A percentile compares a stretch with the other conserved stretches of the same genome.
These are phyloP conservation scores for Acleris sparsana DNA, from an alignment of 2,888 invertebrate genomes.

Conservation along the genomic window DNA sequence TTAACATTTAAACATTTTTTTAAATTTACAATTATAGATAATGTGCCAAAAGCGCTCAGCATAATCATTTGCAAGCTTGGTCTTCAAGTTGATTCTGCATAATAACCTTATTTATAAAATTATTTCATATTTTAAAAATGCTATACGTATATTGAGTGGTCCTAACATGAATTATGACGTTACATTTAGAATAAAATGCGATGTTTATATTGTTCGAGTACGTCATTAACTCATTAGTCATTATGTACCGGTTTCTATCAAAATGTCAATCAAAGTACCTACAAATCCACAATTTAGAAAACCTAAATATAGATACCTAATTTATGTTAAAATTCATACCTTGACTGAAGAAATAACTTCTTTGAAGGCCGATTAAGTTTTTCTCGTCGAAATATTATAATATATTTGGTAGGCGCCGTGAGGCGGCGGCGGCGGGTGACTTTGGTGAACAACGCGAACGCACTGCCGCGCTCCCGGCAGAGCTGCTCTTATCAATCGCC, in stretches of 20 bases:
- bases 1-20: too few relatives aligned
- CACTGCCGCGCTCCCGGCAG: slow-evolving; percentile 60
- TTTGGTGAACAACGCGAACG: slow-evolving; percentile 44
- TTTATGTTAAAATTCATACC: slow-evolving; percentile 26
- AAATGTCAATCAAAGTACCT: not conserved
- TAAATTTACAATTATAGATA: too few relatives aligned
- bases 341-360: not conserved
- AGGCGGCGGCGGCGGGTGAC: slow-evolving; percentile 17
- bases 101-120: too few relatives aligned
- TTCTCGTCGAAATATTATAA: not conserved
- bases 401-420: slow-evolving; percentile 17
- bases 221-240: too few relatives aligned
- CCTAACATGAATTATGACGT: too few relatives aligned
- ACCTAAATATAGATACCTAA: not conserved
- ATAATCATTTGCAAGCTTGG: too few relatives aligned
- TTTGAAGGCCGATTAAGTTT: not conserved
- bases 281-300: not conserved
- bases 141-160: too few relatives aligned
- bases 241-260: not conserved
- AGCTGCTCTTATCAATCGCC: slow-evolving; percentile 38
- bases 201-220: too few relatives aligned
- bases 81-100: too few relatives aligned
- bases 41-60: too few relatives aligned
- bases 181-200: too few relatives aligned
- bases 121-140: too few relatives aligned